Percentiles rank a stretch among this genome's conserved stretches.
Conservation (phyloP, 2,113 vertebrate species). For the Oriolus oriolus region DNA sequence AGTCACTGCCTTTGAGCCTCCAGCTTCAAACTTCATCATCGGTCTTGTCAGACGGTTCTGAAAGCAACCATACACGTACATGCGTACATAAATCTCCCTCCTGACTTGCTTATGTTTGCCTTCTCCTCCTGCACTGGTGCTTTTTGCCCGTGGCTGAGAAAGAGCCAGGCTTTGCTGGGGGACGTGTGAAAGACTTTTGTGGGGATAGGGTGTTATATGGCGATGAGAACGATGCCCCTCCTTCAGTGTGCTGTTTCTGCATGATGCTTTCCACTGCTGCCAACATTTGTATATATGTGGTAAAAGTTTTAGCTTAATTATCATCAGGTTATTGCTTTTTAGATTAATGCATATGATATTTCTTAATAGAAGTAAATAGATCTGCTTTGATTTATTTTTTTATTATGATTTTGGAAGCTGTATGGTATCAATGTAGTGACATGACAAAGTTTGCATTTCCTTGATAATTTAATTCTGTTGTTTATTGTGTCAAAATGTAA, state of each 20-base stretch:
- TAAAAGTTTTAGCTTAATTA: background rate
- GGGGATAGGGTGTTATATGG: fast-evolving
- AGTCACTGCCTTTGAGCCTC: background rate
- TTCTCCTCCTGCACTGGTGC: background rate
- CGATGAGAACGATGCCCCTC: background rate
- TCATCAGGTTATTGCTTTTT: background rate
- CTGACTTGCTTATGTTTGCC: background rate
- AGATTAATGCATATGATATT: background rate
- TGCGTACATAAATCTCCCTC: background rate
- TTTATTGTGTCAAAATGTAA: background rate
- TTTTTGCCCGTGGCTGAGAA: background rate
- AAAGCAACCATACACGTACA: background rate
- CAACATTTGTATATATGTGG: background rate
- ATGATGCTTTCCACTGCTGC: background rate
- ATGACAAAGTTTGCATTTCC: background rate
- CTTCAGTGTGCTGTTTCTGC: background rate
- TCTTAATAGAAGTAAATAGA: background rate
- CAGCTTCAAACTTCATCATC: background rate
- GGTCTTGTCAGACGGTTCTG: background rate
- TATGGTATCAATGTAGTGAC: background rate
- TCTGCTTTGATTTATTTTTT: background rate
- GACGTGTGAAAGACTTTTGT: background rate
- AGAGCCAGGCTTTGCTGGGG: background rate
- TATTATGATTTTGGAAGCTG: background rate
- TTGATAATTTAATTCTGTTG: background rate